phyloP scores from a whole-genome alignment of 2,888 invertebrate species.

The Catotricha subobsoleta region DNA sequence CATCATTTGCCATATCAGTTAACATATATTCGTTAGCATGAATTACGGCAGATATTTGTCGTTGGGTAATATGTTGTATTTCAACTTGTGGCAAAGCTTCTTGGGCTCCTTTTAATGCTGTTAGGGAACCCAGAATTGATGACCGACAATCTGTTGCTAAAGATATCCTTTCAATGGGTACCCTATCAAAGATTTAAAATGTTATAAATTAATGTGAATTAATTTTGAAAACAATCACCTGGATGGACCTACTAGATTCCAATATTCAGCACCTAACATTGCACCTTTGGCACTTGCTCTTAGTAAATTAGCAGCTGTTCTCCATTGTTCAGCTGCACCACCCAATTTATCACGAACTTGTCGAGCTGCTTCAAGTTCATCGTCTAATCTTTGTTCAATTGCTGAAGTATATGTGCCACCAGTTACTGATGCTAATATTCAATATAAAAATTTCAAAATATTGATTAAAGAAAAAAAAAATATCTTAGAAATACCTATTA shows the following conservation, averaged over 20 bases:
- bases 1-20: constrained; percentile 25
- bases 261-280: constrained; percentile 21
- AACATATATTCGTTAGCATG: constrained; percentile 26
- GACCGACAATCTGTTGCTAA: constrained; percentile 22
- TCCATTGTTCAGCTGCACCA: constrained; percentile 27
- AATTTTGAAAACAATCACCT: constrained; percentile 13
- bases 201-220: background rate
- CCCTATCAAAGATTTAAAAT: constrained; percentile 13
- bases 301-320: constrained; percentile 24
- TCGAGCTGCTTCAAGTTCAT: constrained; percentile 23
- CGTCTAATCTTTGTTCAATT: constrained; percentile 24
- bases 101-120: constrained; percentile 25
- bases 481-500: constrained; percentile 18
- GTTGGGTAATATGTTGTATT: constrained; percentile 23
- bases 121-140: constrained; percentile 22
- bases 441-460: background rate
- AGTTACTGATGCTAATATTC: constrained; percentile 20
- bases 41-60: constrained; percentile 24
- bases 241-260: constrained; percentile 18
- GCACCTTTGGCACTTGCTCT: constrained; percentile 24
- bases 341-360: constrained; percentile 27
- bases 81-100: constrained; percentile 26
- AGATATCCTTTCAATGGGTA: constrained; percentile 21
- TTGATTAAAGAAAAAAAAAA: background rate
- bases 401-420: constrained; percentile 27